These are phyloP conservation scores for Heterohyrax brucei DNA, from an alignment of 2,797 vertebrate genomes.

Conservation along the genomic window DNA sequence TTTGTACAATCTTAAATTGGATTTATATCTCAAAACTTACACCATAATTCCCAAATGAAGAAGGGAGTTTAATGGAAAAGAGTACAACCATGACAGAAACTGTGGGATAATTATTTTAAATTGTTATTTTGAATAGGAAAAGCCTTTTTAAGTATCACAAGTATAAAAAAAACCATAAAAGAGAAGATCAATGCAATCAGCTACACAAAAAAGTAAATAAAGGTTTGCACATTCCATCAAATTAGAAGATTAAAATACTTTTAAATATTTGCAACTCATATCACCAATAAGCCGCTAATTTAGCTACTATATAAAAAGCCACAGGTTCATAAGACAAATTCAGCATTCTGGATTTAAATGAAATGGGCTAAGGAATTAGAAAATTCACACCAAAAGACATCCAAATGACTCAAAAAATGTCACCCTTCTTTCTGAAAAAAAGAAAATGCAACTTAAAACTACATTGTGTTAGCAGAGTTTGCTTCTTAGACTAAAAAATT, in stretches of 20 bases:
- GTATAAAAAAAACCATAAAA: background rate
- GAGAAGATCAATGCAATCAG: background rate
- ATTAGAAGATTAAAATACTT: background rate
- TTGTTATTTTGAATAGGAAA: constrained; percentile 35
- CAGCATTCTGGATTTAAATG: constrained; percentile 20
- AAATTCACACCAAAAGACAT: background rate
- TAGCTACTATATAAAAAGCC: background rate
- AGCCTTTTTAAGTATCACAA: constrained; percentile 13
- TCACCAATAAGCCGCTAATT: background rate
- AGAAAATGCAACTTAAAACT: constrained; percentile 45
- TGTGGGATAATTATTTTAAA: constrained; percentile 36
- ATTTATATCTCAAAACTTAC: background rate
- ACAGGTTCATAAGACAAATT: constrained; percentile 14
- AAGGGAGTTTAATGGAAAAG: constrained; percentile 18
- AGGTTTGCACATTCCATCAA: background rate
- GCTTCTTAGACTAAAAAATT: background rate
- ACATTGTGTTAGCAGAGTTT: background rate
- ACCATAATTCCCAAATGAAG: constrained; percentile 14
- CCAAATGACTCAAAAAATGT: background rate
- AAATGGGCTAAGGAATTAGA: constrained; percentile 24
- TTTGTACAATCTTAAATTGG: background rate
- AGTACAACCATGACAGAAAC: constrained; percentile 1
- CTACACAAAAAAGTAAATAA: background rate
- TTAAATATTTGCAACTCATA: background rate
- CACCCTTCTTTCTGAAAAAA: background rate